Evolutionary conservation across 2,113 vertebrate species (phyloP).

Genomic region (Crotalus viridis): DNA sequence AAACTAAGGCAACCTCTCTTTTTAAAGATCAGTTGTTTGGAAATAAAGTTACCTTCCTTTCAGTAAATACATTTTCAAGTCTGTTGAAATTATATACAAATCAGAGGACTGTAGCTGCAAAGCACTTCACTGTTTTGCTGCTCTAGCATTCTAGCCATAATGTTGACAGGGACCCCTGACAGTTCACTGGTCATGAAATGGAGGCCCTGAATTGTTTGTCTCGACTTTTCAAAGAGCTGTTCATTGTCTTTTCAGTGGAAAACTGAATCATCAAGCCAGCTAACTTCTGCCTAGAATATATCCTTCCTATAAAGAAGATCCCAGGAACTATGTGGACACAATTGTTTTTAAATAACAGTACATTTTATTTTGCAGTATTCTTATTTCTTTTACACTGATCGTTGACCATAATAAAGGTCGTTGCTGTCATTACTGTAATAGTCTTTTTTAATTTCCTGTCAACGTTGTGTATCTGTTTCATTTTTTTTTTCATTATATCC

Average conservation of each 20-base stretch:
- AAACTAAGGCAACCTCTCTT: background rate
- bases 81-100: background rate
- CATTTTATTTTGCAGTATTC: background rate
- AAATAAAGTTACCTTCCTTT: background rate
- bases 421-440: background rate
- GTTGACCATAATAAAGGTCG: background rate
- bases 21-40: background rate
- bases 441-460: background rate
- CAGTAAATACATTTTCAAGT: background rate
- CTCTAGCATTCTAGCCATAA: background rate
- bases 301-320: background rate
- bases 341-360: background rate
- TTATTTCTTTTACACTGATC: background rate
- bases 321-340: background rate
- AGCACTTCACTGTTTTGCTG: background rate
- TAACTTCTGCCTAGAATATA: background rate
- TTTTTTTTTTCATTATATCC: background rate
- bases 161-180: background rate
- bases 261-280: fast-evolving
- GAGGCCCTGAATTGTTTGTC: background rate
- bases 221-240: background rate
- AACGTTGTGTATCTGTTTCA: background rate
- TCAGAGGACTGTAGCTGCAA: background rate
- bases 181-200: background rate
- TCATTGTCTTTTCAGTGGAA: background rate